Base-by-base conservation (phyloP, 2,113 vertebrate genomes). In the Redunca redunca region DNA sequence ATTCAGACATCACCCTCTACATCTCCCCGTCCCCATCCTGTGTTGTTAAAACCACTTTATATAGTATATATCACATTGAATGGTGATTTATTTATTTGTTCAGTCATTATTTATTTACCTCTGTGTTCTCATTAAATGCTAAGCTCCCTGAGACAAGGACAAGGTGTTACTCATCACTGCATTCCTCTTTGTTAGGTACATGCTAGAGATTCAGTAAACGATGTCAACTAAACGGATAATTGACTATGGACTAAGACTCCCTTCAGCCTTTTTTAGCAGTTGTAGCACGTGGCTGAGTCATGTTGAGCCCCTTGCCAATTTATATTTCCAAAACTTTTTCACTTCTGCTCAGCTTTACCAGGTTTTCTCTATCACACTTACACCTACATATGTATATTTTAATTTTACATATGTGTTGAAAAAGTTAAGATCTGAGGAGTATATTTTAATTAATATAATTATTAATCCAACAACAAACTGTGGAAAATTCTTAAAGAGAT, bases 381-480 rank as follows among this genome's bases (percentile, higher is more conserved):
- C 0, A 50, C 16, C 2, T 90, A 25, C 14, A 6, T 93, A 5
- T n/a, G 0, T 30, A 26, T 43, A 30, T 85, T 43, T 58, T 85
- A 58, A 30, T 5, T 26, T 58, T 43, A 85, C 2, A 3, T 40
- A 62, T 33, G 7, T 71, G 40, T 43, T 78, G 3, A 71, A 48
- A 94, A 83, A 97, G 8, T 36, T 82, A 80, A 77, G 12, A 21
- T 52, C 4, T 81, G 7, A 93, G 84, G 60, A 90, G 19, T 5
- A 33, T 30, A 60, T 87, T 95, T 81, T 85, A 94, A 67, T 92
- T 55, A 53, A 88, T 94, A 90, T 86, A 83, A 46, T 55, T 94
- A 71, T 71, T 71, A 71, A 21, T 71, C 60, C 13, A 60, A 71
- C 64, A 71, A 71, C 67, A 71, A 40, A 23, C 67, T 71, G 19